Conservation (phyloP, 2,888 invertebrate genomes). For the Psylliodes chrysocephalus region DNA sequence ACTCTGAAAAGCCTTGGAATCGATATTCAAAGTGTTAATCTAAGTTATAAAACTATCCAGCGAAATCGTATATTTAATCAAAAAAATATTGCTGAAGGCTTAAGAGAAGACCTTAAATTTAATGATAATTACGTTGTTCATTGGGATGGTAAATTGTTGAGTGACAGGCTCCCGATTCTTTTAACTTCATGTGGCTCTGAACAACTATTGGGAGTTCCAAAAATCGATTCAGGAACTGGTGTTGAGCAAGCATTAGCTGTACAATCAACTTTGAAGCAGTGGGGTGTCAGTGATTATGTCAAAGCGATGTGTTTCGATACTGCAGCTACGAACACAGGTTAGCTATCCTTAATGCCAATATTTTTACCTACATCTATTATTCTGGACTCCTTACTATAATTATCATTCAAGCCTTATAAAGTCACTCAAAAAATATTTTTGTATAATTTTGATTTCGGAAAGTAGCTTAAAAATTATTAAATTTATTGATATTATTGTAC, state of each 20-base stretch:
- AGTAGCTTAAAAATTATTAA: neutral
- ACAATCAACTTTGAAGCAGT: conserved; percentile 6
- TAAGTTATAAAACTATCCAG: neutral
- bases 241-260: conserved; percentile 17
- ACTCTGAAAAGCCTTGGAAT: neutral
- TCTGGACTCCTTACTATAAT: neutral
- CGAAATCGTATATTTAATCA: neutral
- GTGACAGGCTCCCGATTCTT: conserved; percentile 19
- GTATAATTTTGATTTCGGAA: neutral
- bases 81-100: conserved; percentile 8
- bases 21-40: neutral
- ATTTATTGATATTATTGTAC: neutral
- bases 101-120: conserved; percentile 4
- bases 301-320: conserved; percentile 26
- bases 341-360: neutral
- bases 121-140: conserved; percentile 16
- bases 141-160: conserved; percentile 24
- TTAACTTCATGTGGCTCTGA: conserved; percentile 10
- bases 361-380: neutral
- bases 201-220: conserved; percentile 27
- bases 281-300: conserved; percentile 19
- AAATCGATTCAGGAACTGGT: conserved; percentile 7
- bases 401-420: neutral
- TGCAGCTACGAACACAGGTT: conserved; percentile 7
- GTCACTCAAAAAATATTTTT: neutral